Evolutionary conservation across 2,888 invertebrate species (phyloP).

Genomic region (Meghimatium bilineatum): DNA sequence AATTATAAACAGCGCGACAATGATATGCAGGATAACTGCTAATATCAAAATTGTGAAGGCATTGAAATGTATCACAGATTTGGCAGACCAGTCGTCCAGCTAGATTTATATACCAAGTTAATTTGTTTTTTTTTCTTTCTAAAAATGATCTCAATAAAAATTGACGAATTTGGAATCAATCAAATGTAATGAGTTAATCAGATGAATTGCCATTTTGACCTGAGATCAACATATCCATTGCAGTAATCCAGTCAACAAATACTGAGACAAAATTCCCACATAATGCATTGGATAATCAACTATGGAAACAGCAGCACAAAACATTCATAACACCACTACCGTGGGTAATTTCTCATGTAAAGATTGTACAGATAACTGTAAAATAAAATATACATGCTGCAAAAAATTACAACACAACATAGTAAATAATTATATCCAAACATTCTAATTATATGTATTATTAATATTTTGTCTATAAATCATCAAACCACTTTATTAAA

Average conservation of each 20-base stretch:
- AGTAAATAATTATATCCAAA: background rate
- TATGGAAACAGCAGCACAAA: slow-evolving; percentile 35
- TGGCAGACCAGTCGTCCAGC: slow-evolving; percentile 8
- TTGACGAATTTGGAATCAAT: slow-evolving; percentile 12
- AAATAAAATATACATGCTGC: slow-evolving; percentile 31
- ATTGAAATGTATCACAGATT: slow-evolving; percentile 41
- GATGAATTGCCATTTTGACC: slow-evolving; percentile 39
- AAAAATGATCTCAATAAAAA: slow-evolving; percentile 15
- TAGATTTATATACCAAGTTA: slow-evolving; percentile 11
- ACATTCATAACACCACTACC: background rate
- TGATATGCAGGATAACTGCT: slow-evolving; percentile 24
- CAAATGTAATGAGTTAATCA: background rate
- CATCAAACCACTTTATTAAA: too few relatives aligned
- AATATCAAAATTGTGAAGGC: slow-evolving; percentile 46
- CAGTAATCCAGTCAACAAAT: slow-evolving; percentile 27
- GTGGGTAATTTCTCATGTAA: background rate
- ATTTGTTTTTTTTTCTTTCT: too few relatives aligned
- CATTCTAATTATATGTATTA: background rate
- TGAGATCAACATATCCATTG: slow-evolving; percentile 39
- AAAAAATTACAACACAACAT: slow-evolving; percentile 18
- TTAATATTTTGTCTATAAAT: too few relatives aligned
- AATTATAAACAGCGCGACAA: background rate
- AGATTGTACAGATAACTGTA: slow-evolving; percentile 7
- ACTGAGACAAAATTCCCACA: slow-evolving; percentile 38
- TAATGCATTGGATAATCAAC: slow-evolving; percentile 34